Evolutionary conservation across 1,140 invertebrate species (phyloP), one percentile per base, ranked within the genome.

Genomic region (Neotoxoptera formosana): DNA sequence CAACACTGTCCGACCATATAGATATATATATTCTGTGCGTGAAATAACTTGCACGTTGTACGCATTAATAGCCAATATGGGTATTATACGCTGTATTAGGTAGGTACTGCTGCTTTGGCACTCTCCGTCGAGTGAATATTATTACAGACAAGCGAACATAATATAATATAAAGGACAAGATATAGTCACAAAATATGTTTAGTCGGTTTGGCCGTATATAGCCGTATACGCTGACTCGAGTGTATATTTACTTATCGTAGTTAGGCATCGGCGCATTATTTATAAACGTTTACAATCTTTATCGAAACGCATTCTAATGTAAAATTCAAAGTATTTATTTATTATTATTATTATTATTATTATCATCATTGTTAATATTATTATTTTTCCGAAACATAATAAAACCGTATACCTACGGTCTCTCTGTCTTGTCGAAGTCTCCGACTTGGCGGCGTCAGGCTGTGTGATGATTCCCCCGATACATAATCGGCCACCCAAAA

Each of bases 361-460:
- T n/a, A n/a, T n/a, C n/a, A 76, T 76, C 60, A 34, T 76, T 76
- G 60, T 76, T 76, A n/a, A 76, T 76, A 76, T 76, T 76, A 76
- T 76, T 76, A 76, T 76, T 76, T 76, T 76, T 76, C n/a, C 7
- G 60, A 76, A 76, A 76, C 60, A 76, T 76, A 76, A 76, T 76
- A 76, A 76, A 76, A 76, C 60, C 30, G 60, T 76, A n/a, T n/a
- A n/a, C n/a, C n/a, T n/a, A 17, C 60, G 60, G 60, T 76, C 30
- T 76, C n/a, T 76, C 60, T 41, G 2, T 41, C 41, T 76, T 76
- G 60, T 76, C n/a, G 60, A 76, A 76, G 60, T 76, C 88, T 11
- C 48, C 88, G 88, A 90, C 88, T 90, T 56, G 51, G 11, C 88
- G 88, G 88, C 88, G 88, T 90, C 88, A 53, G 34, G 25, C 51